A percentile compares a stretch with the other conserved stretches of the same genome.
Evolutionary conservation across 1,140 invertebrate genomes (phyloP).

Genomic region (Teleogryllus occipitalis): DNA sequence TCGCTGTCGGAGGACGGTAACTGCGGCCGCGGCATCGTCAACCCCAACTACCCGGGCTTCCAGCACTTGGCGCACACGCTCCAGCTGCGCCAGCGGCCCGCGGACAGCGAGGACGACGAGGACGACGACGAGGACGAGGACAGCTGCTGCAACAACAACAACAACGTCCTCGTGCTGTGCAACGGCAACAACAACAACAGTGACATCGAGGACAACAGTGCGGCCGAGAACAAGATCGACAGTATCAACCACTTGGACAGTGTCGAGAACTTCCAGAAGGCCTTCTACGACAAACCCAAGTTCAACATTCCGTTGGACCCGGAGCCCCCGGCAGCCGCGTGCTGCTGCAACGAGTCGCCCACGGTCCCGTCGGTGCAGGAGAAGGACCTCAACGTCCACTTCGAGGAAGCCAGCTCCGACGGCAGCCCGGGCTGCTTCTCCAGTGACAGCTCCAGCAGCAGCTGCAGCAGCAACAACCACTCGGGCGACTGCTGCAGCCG

Average conservation of each 20-base stretch:
- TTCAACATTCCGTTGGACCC: conserved; percentile 38
- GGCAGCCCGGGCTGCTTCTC: neutral
- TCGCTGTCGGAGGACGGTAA: conserved; percentile 35
- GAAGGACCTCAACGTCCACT: conserved; percentile 14
- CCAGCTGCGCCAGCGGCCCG: conserved; percentile 39
- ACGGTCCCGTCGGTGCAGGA: neutral
- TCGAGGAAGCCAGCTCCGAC: neutral
- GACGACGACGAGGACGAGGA: conserved; percentile 32
- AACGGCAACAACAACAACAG: conserved; percentile 29
- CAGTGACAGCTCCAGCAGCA: neutral
- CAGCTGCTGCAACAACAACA: conserved; percentile 31
- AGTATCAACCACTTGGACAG: conserved; percentile 46
- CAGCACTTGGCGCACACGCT: conserved; percentile 35
- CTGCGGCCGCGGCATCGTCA: conserved; percentile 53
- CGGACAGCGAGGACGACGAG: conserved; percentile 39
- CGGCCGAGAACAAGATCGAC: conserved; percentile 33
- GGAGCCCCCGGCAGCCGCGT: neutral
- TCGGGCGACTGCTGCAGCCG: neutral
- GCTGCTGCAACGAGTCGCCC: neutral
- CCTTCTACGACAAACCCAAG: conserved; percentile 50
- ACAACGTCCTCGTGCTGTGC: conserved; percentile 27
- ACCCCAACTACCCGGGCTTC: conserved; percentile 68
- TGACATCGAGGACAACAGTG: conserved; percentile 27
- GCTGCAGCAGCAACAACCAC: neutral
- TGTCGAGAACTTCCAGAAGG: conserved; percentile 43